phyloP scores from a whole-genome alignment of 1,140 invertebrate genomes.

The Drosophila azteca region DNA sequence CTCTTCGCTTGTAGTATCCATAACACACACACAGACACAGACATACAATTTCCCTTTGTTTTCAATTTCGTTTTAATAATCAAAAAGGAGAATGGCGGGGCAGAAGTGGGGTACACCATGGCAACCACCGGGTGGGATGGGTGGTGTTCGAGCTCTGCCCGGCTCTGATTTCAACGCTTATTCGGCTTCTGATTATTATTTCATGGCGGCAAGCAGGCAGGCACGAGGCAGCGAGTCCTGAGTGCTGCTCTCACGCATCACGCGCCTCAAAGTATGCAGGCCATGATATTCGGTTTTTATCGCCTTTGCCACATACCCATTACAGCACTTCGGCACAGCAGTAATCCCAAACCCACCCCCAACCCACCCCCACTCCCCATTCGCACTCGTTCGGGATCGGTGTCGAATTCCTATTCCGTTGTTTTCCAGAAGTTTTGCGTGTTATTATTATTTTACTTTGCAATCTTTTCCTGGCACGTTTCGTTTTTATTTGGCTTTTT shows the following conservation, averaged over 20 bases:
- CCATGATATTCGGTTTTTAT: slow-evolving; percentile 79
- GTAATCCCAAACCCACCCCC: neutral
- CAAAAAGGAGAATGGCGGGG: slow-evolving; percentile 9
- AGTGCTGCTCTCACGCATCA: slow-evolving; percentile 63
- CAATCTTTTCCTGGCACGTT: slow-evolving; percentile 65
- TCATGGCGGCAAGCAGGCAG: slow-evolving; percentile 45
- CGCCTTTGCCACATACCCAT: slow-evolving; percentile 48
- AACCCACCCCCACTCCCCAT: too few species aligned
- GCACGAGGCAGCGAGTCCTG: slow-evolving; percentile 6
- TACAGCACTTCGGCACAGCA: neutral
- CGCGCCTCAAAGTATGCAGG: slow-evolving; percentile 73
- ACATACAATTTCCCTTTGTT: slow-evolving; percentile 40
- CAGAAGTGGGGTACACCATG: slow-evolving; percentile 18
- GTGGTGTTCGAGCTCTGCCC: too few species aligned
- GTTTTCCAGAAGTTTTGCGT: slow-evolving; percentile 42
- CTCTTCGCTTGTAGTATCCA: neutral
- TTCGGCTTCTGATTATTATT: slow-evolving; percentile 82
- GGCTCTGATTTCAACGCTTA: slow-evolving; percentile 78
- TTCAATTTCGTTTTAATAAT: slow-evolving; percentile 79
- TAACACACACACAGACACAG: slow-evolving; percentile 19
- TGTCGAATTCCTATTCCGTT: slow-evolving; percentile 12
- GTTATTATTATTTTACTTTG: slow-evolving; percentile 74
- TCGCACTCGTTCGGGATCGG: neutral
- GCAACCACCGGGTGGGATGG: slow-evolving; percentile 27
- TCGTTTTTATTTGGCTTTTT: slow-evolving; percentile 57